phyloP scores from a whole-genome alignment of 2,888 invertebrate genomes.

The Diarsia mendica region DNA sequence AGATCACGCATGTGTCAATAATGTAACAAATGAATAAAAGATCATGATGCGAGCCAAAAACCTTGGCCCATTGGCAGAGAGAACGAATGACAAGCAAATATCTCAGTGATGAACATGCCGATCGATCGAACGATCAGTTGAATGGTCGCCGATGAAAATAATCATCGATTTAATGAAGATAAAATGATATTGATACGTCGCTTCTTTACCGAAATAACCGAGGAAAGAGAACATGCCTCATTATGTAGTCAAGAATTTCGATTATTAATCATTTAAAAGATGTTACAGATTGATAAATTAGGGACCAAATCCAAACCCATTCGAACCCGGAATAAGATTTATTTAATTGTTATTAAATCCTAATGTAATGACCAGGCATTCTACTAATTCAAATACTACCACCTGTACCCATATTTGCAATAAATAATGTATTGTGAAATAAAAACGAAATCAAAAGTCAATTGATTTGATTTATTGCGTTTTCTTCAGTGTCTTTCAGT shows the following conservation, averaged over 20 bases:
- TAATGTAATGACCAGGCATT: no score
- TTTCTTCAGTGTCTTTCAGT: background rate
- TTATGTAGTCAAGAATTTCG: conserved; percentile 12
- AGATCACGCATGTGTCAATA: conserved; percentile 61
- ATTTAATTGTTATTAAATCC: no score
- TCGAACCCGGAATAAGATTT: no score
- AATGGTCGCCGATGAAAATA: conserved; percentile 47
- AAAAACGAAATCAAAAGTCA: conserved; percentile 7
- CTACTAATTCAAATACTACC: background rate
- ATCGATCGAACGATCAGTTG: conserved; percentile 43
- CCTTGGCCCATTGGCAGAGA: conserved; percentile 71
- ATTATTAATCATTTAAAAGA: background rate
- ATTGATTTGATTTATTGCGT: background rate
- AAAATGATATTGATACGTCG: conserved; percentile 1
- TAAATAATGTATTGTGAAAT: background rate
- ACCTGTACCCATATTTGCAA: background rate
- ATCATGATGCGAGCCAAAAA: conserved; percentile 65
- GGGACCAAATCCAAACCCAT: no score
- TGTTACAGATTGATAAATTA: background rate
- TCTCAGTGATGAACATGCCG: conserved; percentile 22
- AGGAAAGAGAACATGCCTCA: conserved; percentile 13
- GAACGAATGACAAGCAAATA: conserved; percentile 46
- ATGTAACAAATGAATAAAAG: conserved; percentile 44
- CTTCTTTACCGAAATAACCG: conserved; percentile 26
- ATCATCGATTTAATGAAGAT: conserved; percentile 22